phyloP scores from a whole-genome alignment of 2,888 invertebrate genomes.

The Gymnosoma rotundatum region DNA sequence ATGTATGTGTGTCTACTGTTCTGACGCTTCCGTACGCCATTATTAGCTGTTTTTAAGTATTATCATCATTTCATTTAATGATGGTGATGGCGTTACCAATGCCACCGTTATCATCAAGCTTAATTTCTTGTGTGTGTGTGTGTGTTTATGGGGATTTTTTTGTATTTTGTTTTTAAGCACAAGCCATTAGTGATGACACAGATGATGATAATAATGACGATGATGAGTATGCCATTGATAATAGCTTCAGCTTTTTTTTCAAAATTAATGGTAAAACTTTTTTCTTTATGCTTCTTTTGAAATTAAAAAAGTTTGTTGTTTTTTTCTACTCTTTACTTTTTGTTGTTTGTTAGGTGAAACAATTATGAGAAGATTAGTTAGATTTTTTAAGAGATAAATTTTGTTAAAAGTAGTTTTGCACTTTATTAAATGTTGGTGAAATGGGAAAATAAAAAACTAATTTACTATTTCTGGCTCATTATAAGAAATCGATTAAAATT shows the following conservation, averaged over 20 bases:
- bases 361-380: constrained; percentile 63
- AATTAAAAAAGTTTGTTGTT: constrained; percentile 49
- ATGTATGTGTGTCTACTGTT: constrained; percentile 3
- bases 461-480: no score
- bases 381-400: constrained; percentile 32
- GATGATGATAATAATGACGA: constrained; percentile 70
- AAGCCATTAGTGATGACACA: constrained; percentile 69
- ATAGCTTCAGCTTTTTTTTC: constrained; percentile 40
- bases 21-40: constrained; percentile 65
- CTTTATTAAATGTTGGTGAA: background rate
- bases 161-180: constrained; percentile 51
- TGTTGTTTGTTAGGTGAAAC: constrained; percentile 48
- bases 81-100: constrained; percentile 52
- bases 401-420: constrained; percentile 14
- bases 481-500: no score
- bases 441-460: no score
- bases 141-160: constrained; percentile 22
- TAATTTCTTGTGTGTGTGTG: constrained; percentile 31
- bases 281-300: constrained; percentile 52
- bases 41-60: constrained; percentile 67
- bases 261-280: constrained; percentile 65
- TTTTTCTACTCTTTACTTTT: background rate
- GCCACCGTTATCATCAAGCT: constrained; percentile 60
- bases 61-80: constrained; percentile 65
- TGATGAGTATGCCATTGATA: constrained; percentile 66